Evolutionary conservation across 2,113 vertebrate genomes (phyloP).

Genomic region (Parotia lawesii): DNA sequence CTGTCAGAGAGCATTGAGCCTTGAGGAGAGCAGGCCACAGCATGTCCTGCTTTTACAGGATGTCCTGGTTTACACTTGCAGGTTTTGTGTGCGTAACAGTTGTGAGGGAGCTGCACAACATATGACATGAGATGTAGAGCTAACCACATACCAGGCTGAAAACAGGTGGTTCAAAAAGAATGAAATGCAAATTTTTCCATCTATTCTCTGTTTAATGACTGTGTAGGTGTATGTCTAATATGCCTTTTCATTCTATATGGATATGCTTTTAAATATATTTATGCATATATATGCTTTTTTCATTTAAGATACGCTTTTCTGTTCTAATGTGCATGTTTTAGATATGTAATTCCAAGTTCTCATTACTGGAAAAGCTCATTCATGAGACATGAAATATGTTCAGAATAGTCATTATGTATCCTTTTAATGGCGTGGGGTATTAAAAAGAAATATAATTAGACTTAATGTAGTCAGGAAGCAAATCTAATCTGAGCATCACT

Average conservation of each 20-base stretch:
- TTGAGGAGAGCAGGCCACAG: not conserved
- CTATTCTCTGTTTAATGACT: not conserved
- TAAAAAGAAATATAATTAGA: constrained; percentile 49
- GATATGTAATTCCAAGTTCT: constrained; percentile 50
- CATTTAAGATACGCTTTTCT: not conserved
- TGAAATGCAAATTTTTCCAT: not conserved
- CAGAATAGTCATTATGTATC: constrained; percentile 10
- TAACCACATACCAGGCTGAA: not conserved
- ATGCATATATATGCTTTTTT: not conserved
- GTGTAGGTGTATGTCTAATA: not conserved
- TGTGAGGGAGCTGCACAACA: not conserved
- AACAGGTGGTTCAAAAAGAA: not conserved
- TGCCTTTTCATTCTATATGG: not conserved
- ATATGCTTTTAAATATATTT: not conserved
- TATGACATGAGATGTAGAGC: not conserved
- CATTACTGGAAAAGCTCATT: constrained; percentile 20
- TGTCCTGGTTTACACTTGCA: not conserved
- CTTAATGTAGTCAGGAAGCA: constrained; percentile 46
- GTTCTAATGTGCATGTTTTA: constrained; percentile 14
- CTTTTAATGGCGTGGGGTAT: constrained; percentile 29
- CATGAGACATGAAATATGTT: constrained; percentile 9
- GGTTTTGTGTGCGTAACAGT: not conserved
- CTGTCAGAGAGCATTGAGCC: not conserved
- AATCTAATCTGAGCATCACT: constrained; percentile 43
- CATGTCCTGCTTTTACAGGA: not conserved